Conservation (phyloP, 2,797 vertebrate genomes). For the Chelon auratus region DNA sequence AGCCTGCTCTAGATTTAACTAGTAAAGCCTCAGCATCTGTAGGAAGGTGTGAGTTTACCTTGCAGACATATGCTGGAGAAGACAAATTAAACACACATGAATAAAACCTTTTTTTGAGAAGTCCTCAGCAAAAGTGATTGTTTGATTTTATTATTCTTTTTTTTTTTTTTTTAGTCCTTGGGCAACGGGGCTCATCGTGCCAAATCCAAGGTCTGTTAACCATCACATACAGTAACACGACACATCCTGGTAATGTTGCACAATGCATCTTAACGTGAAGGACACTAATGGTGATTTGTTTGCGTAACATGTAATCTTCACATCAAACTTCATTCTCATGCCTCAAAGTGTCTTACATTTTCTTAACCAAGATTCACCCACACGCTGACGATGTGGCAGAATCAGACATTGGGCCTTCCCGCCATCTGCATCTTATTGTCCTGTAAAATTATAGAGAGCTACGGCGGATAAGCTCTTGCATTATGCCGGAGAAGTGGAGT, state of each 20-base stretch:
- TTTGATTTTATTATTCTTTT: no score
- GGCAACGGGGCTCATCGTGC: neutral
- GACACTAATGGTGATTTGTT: neutral
- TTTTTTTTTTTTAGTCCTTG: no score
- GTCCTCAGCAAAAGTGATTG: no score
- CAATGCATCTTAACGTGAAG: neutral
- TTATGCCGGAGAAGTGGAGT: slow-evolving; percentile 2
- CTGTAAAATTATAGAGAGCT: neutral
- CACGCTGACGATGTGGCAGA: neutral
- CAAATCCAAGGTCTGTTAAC: neutral
- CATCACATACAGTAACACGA: neutral
- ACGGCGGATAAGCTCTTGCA: neutral
- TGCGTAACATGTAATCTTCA: slow-evolving; percentile 10
- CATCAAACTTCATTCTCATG: slow-evolving; percentile 8
- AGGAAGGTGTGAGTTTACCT: neutral
- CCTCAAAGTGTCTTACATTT: neutral
- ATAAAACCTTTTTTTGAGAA: neutral
- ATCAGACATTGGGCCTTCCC: neutral
- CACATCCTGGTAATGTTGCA: slow-evolving; percentile 6
- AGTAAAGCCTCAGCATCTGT: slow-evolving; percentile 6
- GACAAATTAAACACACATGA: neutral
- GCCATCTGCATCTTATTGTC: neutral
- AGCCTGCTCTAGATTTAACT: neutral
- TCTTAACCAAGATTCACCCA: neutral
- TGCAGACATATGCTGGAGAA: neutral